Percentiles rank a stretch among this genome's conserved stretches.
phyloP scores from a whole-genome alignment of 2,113 vertebrate genomes.

The Megaleporinus macrocephalus region DNA sequence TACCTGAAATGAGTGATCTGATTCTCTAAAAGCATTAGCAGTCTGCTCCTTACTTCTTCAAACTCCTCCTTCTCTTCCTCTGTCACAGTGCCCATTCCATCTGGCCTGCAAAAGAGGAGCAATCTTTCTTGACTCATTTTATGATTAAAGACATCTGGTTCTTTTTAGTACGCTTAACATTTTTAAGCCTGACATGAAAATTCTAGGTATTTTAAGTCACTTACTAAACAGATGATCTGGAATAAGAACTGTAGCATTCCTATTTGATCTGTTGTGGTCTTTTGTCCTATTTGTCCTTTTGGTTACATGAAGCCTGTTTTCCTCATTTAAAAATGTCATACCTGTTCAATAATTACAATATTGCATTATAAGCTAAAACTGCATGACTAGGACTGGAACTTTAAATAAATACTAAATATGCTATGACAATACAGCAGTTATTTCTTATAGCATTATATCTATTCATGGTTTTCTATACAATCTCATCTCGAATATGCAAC shows the following conservation, averaged over 20 bases:
- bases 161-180: not conserved
- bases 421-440: too few relatives aligned
- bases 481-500: too few relatives aligned
- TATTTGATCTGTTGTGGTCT: not conserved
- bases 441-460: too few relatives aligned
- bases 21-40: constrained; percentile 88
- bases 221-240: too few relatives aligned
- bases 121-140: not conserved
- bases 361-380: too few relatives aligned
- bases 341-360: too few relatives aligned
- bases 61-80: constrained; percentile 91
- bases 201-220: too few relatives aligned
- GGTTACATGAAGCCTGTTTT: not conserved
- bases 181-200: not conserved
- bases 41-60: constrained; percentile 87
- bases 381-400: too few relatives aligned
- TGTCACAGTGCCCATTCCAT: constrained; percentile 94
- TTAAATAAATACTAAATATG: too few relatives aligned
- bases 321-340: too few relatives aligned
- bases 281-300: too few relatives aligned
- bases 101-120: constrained; percentile 79
- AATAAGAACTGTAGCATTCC: not conserved
- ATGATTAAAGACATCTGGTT: not conserved
- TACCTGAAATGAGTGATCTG: constrained; percentile 98
- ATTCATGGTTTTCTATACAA: too few relatives aligned